These are phyloP conservation scores for Malurus splendens DNA, from an alignment of 2,797 vertebrate genomes.

Conservation along the genomic window DNA sequence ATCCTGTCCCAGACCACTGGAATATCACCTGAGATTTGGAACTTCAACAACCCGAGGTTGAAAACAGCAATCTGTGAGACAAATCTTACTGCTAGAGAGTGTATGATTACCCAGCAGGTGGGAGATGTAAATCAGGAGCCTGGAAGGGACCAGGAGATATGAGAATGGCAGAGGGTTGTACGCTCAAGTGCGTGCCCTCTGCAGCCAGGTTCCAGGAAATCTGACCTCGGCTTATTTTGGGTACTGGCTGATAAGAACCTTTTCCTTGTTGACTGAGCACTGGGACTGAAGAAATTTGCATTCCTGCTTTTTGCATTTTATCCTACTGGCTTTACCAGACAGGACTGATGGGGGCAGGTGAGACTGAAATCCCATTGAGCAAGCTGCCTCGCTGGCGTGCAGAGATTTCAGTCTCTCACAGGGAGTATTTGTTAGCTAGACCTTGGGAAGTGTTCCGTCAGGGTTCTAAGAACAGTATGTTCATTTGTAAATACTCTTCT, in stretches of 20 bases:
- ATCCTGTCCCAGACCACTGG: background rate
- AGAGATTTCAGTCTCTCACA: background rate
- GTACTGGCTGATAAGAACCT: background rate
- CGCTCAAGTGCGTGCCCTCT: background rate
- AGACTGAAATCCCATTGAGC: background rate
- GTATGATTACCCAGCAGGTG: conserved; percentile 4
- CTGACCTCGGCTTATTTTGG: conserved; percentile 34
- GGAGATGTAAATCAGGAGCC: conserved; percentile 30
- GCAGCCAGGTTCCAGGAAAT: background rate
- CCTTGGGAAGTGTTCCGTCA: background rate
- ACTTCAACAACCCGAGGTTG: background rate
- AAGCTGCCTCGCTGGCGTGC: background rate
- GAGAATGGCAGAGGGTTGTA: background rate
- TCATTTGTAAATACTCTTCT: background rate
- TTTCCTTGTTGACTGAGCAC: background rate
- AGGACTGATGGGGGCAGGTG: background rate
- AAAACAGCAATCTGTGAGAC: background rate
- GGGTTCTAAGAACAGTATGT: background rate
- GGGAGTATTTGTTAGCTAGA: background rate
- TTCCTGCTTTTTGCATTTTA: background rate
- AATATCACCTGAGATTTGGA: background rate
- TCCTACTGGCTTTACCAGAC: background rate
- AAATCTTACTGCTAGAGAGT: background rate
- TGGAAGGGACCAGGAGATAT: background rate
- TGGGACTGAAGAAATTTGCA: background rate